Evolutionary conservation across 2,797 vertebrate genomes (phyloP), one percentile per base, ranked within the genome.

Genomic region (Rhinoraja longicauda): DNA sequence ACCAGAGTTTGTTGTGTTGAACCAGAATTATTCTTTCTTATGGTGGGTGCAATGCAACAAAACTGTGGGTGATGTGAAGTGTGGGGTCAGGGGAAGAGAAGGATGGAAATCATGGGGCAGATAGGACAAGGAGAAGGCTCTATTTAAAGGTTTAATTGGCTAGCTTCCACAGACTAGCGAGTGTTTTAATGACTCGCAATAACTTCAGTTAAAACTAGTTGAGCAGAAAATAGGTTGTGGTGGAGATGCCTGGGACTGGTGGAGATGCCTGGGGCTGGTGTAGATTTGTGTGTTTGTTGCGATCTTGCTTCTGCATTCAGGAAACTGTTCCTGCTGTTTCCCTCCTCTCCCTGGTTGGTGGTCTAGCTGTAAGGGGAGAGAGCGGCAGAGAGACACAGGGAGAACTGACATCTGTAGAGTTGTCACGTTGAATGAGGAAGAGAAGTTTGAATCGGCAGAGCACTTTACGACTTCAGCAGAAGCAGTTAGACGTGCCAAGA

Each of bases 171-270:
- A 97, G 98, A 98, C 98, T 99, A 97, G 98, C 98, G 98, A 98
- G 98, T 98, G 98, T 99, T 99, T 99, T 99, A 99, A 99, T 99
- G 98, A 99, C 98, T 99, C 98, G 99, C 99, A 99, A 99, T 99
- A 99, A 99, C 98, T 99, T 99, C 98, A 99, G 99, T 99, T 99
- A 99, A 99, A 99, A 98, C 98, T 98, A 99, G 98, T 98, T 99
- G 98, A 99, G 98, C 98, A 99, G 98, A 99, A 99, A 99, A 99
- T 99, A 99, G 98, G 99, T 99, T 98, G 98, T 98, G 98, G 98
- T 98, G 97, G 96, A 98, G 98, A 36, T 92, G 90, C 98, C 98
- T 98, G 97, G 96, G 98, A 98, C 98, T 97, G 98, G 98, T 98
- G 99, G 99, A 97, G 98, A 99, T 99, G 98, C 98, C 98, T 98